Conservation (phyloP, 2,797 vertebrate species). For the Platyrinchus mystaceus region DNA sequence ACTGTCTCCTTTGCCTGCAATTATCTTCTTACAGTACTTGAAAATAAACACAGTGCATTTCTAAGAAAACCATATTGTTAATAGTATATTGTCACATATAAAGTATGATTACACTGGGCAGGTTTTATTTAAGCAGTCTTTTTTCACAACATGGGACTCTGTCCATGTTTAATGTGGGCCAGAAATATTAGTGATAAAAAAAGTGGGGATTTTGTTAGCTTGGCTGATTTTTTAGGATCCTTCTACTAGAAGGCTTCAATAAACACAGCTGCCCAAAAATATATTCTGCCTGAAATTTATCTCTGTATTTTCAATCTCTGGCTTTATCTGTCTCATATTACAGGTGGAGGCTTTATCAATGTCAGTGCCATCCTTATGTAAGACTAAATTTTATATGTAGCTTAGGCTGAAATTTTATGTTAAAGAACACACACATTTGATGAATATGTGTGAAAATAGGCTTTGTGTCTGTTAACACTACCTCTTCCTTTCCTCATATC, state of each 20-base stretch:
- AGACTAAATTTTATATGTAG: neutral
- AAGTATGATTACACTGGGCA: neutral
- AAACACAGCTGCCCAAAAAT: neutral
- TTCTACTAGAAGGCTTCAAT: neutral
- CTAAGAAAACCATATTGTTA: neutral
- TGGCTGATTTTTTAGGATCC: neutral
- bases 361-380: neutral
- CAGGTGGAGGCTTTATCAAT: neutral
- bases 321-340: neutral
- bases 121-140: conserved; percentile 1
- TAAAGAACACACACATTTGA: neutral
- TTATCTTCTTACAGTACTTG: conserved; percentile 36
- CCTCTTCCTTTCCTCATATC: neutral
- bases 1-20: conserved; percentile 18
- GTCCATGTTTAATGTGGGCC: neutral
- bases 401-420: neutral
- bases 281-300: neutral
- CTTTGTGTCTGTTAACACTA: neutral
- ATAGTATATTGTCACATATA: neutral
- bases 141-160: neutral
- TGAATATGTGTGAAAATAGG: neutral
- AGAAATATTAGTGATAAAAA: neutral
- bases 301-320: neutral
- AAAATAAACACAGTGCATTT: neutral
- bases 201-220: neutral